Evolutionary conservation across 2,888 invertebrate genomes (phyloP).

Genomic region (Eristalis pertinax): DNA sequence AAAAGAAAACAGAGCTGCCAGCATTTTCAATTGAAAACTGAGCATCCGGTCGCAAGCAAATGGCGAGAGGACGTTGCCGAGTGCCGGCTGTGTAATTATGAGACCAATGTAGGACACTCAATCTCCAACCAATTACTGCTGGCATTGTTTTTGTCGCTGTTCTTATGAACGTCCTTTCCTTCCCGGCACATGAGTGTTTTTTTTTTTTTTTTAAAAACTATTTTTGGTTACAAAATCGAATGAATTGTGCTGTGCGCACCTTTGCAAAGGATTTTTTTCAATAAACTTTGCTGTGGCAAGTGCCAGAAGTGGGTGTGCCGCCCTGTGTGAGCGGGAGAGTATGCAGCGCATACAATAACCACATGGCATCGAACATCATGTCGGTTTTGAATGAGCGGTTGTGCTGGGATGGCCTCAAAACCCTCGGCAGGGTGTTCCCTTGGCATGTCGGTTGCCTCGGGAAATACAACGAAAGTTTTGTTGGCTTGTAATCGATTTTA

Average conservation of each 20-base stretch:
- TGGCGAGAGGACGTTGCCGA: background rate
- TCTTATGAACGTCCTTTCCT: background rate
- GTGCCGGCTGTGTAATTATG: background rate
- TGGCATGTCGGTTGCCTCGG: background rate
- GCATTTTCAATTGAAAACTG: no score
- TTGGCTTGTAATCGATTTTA: conserved; percentile 72
- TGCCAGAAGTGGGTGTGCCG: no score
- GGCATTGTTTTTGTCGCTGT: background rate
- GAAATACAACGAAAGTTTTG: conserved; percentile 53
- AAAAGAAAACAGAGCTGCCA: background rate
- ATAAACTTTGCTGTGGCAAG: conserved; percentile 8
- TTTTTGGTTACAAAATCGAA: background rate
- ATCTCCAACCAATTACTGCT: background rate
- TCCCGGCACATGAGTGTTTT: background rate
- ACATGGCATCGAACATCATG: conserved; percentile 36
- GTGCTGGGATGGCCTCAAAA: conserved; percentile 5
- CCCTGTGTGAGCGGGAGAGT: no score
- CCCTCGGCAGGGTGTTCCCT: conserved; percentile 7
- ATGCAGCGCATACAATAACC: conserved; percentile 32
- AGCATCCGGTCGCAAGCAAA: background rate
- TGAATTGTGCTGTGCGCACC: background rate
- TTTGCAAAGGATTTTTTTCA: conserved; percentile 7
- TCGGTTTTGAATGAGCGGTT: conserved; percentile 27
- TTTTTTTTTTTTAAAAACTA: background rate
- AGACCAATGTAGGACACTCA: background rate